A percentile compares a stretch with the other conserved stretches of the same genome.
Evolutionary conservation across 2,797 vertebrate species (phyloP).

Genomic region (Enteromius trimaculatus): DNA sequence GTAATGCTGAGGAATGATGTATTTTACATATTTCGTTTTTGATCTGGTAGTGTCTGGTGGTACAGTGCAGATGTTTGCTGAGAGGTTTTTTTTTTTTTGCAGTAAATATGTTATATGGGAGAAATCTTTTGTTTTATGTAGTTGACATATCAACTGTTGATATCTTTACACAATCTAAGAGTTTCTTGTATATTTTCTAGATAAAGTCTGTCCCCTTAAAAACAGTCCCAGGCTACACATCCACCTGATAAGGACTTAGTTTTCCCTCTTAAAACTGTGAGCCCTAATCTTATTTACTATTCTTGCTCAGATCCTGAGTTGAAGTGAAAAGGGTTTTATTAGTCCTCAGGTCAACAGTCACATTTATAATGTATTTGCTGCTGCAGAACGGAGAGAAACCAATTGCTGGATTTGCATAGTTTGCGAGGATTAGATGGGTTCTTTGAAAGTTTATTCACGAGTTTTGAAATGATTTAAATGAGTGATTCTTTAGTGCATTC

Average conservation of each 20-base stretch:
- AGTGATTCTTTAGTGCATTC: neutral
- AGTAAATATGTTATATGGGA: neutral
- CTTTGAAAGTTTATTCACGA: neutral
- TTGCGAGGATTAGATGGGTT: neutral
- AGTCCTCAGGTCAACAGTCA: neutral
- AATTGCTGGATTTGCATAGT: neutral
- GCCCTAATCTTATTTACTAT: neutral
- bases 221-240: neutral
- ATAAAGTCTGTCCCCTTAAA: neutral
- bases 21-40: neutral
- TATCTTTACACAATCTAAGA: neutral
- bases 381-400: neutral
- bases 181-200: neutral
- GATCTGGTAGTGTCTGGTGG: neutral
- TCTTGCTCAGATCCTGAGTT: too few relatives aligned
- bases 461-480: neutral
- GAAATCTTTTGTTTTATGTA: neutral
- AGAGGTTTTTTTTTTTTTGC: neutral
- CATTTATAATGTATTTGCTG: neutral
- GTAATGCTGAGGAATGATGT: neutral
- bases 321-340: neutral
- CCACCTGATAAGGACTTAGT: neutral
- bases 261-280: neutral
- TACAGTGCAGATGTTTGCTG: neutral
- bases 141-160: neutral